phyloP scores from a whole-genome alignment of 2,113 vertebrate species.

The Gadus macrocephalus region DNA sequence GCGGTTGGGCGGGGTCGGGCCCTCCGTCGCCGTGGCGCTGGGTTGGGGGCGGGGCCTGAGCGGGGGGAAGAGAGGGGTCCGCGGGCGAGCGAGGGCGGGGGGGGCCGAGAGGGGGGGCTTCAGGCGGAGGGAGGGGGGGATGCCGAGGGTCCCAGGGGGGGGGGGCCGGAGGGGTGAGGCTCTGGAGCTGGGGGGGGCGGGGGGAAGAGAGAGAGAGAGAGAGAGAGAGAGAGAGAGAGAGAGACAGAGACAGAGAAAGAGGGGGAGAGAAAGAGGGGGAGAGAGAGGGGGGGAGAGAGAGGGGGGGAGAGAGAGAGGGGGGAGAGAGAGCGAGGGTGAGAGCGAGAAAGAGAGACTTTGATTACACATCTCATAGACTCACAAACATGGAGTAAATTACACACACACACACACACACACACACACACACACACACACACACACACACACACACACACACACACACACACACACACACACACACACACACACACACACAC shows the following conservation, averaged over 20 bases:
- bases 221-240: too few relatives aligned
- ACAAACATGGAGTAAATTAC: too few relatives aligned
- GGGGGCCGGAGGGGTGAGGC: constrained; percentile 58
- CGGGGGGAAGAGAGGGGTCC: constrained; percentile 60
- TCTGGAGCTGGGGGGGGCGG: constrained; percentile 68
- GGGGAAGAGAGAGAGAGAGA: not conserved
- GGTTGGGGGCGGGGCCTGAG: constrained; percentile 60
- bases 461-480: too few relatives aligned
- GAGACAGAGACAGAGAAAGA: too few relatives aligned
- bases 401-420: not conserved
- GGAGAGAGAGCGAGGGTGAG: too few relatives aligned
- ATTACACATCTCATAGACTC: too few relatives aligned
- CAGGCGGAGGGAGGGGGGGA: constrained; percentile 66
- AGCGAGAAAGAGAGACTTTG: too few relatives aligned
- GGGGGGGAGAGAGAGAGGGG: too few relatives aligned
- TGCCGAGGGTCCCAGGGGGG: constrained; percentile 59
- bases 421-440: too few relatives aligned
- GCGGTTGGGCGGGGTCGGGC: constrained; percentile 40
- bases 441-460: not conserved
- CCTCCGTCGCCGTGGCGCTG: constrained; percentile 44
- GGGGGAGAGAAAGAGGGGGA: too few relatives aligned
- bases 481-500: too few relatives aligned
- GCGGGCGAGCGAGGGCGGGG: constrained; percentile 49
- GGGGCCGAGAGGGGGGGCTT: constrained; percentile 48
- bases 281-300: too few relatives aligned